Conservation (phyloP, 92 coral and sea anemone species). For the Actinostola sp. region DNA sequence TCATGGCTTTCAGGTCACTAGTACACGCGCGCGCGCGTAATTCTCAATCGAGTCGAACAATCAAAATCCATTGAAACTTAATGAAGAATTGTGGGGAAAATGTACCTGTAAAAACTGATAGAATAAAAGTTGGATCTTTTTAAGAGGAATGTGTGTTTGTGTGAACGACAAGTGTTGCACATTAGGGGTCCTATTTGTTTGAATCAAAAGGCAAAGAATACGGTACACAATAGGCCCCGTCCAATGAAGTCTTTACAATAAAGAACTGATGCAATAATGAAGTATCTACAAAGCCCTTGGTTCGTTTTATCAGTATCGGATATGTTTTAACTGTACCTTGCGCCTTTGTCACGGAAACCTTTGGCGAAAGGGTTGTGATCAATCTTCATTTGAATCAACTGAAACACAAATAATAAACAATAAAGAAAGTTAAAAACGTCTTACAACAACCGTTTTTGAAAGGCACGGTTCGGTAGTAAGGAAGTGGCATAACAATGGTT, state of each 20-base stretch:
- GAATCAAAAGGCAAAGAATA: slow-evolving; percentile 10
- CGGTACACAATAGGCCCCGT: neutral
- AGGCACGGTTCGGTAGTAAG: too few species aligned
- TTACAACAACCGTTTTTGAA: too few species aligned
- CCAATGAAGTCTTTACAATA: neutral
- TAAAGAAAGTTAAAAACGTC: too few species aligned
- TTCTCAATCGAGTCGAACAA: too few species aligned
- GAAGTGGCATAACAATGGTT: too few species aligned
- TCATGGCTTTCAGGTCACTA: too few species aligned
- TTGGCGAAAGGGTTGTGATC: slow-evolving; percentile 94
- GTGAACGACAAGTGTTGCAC: slow-evolving; percentile 18
- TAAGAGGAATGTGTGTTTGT: slow-evolving; percentile 7
- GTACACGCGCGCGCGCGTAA: too few species aligned
- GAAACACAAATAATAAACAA: slow-evolving; percentile 1
- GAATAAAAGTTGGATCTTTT: too few species aligned
- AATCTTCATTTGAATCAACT: slow-evolving; percentile 87
- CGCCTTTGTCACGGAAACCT: slow-evolving; percentile 89
- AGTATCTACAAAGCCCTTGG: slow-evolving; percentile 1
- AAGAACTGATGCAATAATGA: neutral
- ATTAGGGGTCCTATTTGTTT: slow-evolving; percentile 16
- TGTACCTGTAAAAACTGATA: too few species aligned
- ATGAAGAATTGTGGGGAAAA: neutral
- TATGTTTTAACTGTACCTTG: too few species aligned
- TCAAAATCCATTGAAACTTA: neutral
- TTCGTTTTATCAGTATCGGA: neutral